Conservation (phyloP, 2,113 vertebrate species). For the Atractosteus spatula region DNA sequence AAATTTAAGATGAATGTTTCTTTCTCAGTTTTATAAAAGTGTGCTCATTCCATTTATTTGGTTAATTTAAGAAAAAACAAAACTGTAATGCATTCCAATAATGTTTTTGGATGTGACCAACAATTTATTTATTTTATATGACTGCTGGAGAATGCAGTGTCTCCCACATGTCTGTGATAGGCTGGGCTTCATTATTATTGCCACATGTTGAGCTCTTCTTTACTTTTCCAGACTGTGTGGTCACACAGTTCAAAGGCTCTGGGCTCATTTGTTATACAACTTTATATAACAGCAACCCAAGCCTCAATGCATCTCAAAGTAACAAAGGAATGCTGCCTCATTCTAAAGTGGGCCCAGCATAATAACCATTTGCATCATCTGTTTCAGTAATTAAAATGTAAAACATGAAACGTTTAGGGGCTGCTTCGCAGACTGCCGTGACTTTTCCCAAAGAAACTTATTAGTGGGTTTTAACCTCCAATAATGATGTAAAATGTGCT, state of each 20-base stretch:
- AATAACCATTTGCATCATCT: slow-evolving; percentile 45
- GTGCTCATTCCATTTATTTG: too few relatives aligned
- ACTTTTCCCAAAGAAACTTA: slow-evolving; percentile 15
- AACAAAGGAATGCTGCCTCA: slow-evolving; percentile 45
- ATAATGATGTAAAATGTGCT: slow-evolving; percentile 17
- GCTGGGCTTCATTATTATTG: slow-evolving; percentile 68
- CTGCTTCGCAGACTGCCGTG: neutral
- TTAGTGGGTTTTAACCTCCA: slow-evolving; percentile 25
- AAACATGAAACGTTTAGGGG: slow-evolving; percentile 28
- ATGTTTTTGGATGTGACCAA: slow-evolving; percentile 30
- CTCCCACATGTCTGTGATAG: slow-evolving; percentile 68
- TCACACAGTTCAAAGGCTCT: slow-evolving; percentile 70
- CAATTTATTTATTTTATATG: slow-evolving; percentile 58
- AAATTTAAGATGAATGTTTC: too few relatives aligned
- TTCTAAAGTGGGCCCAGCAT: slow-evolving; percentile 31
- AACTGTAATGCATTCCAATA: too few relatives aligned
- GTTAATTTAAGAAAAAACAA: too few relatives aligned
- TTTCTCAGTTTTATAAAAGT: too few relatives aligned
- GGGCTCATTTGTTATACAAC: slow-evolving; percentile 73
- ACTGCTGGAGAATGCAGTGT: slow-evolving; percentile 66
- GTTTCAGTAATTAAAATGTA: slow-evolving; percentile 51
- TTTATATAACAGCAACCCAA: slow-evolving; percentile 64
- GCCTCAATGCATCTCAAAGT: slow-evolving; percentile 49
- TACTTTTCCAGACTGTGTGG: slow-evolving; percentile 69
- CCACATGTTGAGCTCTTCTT: slow-evolving; percentile 67